These are phyloP conservation scores for Gavialis gangeticus DNA, from an alignment of 2,113 vertebrate genomes.

Conservation along the genomic window DNA sequence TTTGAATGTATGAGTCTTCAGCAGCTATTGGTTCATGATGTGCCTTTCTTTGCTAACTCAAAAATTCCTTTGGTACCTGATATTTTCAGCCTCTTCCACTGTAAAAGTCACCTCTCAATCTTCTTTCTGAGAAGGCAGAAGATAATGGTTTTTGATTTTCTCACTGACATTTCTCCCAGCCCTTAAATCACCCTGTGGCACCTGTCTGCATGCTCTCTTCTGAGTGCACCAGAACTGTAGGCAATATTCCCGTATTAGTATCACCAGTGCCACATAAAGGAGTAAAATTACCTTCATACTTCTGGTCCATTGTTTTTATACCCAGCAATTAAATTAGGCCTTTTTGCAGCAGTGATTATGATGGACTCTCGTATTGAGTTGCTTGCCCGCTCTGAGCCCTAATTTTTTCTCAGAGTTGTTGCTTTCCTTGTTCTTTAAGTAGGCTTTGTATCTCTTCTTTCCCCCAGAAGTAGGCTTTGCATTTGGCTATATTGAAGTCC, in stretches of 20 bases:
- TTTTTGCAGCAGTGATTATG: neutral
- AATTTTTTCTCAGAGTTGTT: neutral
- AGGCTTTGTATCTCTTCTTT: too few relatives aligned
- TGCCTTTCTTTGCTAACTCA: neutral
- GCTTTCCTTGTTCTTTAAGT: neutral
- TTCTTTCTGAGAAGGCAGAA: neutral
- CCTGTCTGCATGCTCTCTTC: too few relatives aligned
- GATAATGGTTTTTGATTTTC: neutral
- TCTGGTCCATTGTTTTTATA: neutral
- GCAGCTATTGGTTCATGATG: neutral
- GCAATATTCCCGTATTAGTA: neutral
- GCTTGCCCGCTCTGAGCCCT: neutral
- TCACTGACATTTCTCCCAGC: neutral
- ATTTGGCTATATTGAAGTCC: neutral
- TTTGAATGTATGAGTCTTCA: neutral
- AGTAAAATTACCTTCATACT: neutral
- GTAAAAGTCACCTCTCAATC: neutral
- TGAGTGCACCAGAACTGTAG: neutral
- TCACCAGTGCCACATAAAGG: too few relatives aligned
- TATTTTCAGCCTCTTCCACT: neutral
- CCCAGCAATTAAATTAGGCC: neutral
- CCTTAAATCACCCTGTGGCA: neutral
- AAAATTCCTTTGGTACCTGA: accelerated
- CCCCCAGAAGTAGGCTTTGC: neutral
- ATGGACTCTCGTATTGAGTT: neutral